Evolutionary conservation across 2,797 vertebrate genomes (phyloP), one percentile per base, ranked within the genome.

Genomic region (Myotis pilosus): DNA sequence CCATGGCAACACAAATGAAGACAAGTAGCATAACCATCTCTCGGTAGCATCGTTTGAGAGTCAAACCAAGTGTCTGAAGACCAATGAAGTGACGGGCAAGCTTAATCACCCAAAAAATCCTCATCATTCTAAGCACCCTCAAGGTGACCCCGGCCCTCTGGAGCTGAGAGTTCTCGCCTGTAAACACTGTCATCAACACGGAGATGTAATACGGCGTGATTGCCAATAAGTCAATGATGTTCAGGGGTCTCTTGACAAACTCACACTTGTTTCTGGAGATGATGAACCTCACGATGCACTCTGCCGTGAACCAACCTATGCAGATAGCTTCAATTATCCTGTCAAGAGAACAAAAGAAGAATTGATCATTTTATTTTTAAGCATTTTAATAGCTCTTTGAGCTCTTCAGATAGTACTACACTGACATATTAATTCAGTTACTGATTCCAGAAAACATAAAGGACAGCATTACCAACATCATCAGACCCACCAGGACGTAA

Each of bases 31-130:
- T 99, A 97, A 99, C 99, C 99, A 99, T 99, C 98, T 99, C 99
- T 66, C 99, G 97, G 98, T 99, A 99, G 98, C 99, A 99, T 95
- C 99, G 99, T 74, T 98, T 99, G 96, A 99, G 99, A 62, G 99
- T 99, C 97, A 99, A 98, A 95, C 99, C 99, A 89, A 99, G 99
- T 0, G 99, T 99, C 98, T 99, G 99, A 98, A 99, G 98, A 86
- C 99, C 99, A 97, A 99, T 98, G 98, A 99, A 99, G 98, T 99
- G 99, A 95, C 99, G 99, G 81, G 99, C 99, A 89, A 99, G 98
- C 98, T 99, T 99, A 98, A 99, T 99, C 94, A 99, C 99, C 99
- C 99, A 99, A 98, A 99, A 99, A 98, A 99, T 99, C 96, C 99
- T 98, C 99, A 99, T 99, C 99, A 99, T 99, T 97, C 99, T 98